phyloP scores from a whole-genome alignment of 2,888 invertebrate species.

The Nephrotoma flavescens region DNA sequence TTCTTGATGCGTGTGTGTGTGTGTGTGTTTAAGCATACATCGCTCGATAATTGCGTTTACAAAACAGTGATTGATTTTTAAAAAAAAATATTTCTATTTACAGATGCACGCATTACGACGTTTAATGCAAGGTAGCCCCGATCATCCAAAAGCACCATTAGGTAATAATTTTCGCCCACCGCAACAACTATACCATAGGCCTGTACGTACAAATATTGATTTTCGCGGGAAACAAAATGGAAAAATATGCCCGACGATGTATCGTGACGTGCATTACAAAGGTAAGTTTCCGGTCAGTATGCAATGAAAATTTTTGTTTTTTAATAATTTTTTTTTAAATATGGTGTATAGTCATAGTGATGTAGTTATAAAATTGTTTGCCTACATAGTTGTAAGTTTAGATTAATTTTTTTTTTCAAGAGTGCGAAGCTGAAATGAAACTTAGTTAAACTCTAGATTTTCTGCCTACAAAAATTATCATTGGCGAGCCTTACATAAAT shows the following conservation, averaged over 20 bases:
- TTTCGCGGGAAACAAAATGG: constrained; percentile 71
- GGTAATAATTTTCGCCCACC: constrained; percentile 92
- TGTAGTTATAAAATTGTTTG: too few species aligned
- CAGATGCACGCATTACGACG: constrained; percentile 70
- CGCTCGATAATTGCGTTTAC: too few species aligned
- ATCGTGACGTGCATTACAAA: constrained; percentile 84
- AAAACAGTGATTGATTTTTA: neutral
- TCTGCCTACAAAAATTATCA: too few species aligned
- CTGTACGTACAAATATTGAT: constrained; percentile 93
- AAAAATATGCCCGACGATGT: constrained; percentile 83
- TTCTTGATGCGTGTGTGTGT: neutral
- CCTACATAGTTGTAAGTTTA: too few species aligned
- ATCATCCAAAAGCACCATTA: constrained; percentile 76
- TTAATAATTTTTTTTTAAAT: neutral
- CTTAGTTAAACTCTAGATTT: too few species aligned
- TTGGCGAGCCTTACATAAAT: too few species aligned
- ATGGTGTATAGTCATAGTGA: neutral
- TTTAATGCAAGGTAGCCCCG: constrained; percentile 77
- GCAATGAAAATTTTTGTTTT: neutral
- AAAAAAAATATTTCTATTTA: neutral
- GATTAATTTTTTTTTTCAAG: too few species aligned
- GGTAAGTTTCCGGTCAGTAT: constrained; percentile 34
- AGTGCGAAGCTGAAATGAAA: too few species aligned
- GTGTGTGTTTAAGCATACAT: neutral
- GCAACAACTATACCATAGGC: constrained; percentile 83